Percentiles rank a stretch among this genome's conserved stretches.
These are phyloP conservation scores for Tragelaphus strepsiceros DNA, from an alignment of 2,113 vertebrate species.

Conservation along the genomic window DNA sequence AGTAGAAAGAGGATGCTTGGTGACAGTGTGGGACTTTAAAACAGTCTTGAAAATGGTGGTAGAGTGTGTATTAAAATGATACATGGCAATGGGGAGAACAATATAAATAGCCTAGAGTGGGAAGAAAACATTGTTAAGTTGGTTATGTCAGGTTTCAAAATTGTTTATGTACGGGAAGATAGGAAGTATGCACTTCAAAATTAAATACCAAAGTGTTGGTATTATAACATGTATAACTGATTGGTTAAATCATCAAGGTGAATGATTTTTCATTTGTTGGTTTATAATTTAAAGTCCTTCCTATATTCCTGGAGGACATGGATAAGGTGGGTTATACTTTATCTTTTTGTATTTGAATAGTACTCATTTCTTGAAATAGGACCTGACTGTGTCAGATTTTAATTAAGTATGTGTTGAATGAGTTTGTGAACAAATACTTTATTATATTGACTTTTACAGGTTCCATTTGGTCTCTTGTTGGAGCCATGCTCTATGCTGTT, in stretches of 20 bases:
- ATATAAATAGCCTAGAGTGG: neutral
- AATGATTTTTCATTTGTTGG: neutral
- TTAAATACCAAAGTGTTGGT: neutral
- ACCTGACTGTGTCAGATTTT: neutral
- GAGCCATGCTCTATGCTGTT: slow-evolving; percentile 92
- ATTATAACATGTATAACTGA: neutral
- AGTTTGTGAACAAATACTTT: neutral
- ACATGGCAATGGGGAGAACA: neutral
- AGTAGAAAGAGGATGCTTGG: neutral
- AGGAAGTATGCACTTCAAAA: neutral
- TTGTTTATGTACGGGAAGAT: neutral
- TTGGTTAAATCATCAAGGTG: neutral
- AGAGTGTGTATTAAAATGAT: neutral
- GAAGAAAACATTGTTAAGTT: neutral
- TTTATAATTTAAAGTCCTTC: neutral
- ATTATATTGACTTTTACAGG: slow-evolving; percentile 78
- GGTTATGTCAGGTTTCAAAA: neutral
- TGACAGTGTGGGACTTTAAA: neutral
- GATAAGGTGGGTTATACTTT: neutral
- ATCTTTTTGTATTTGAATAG: neutral
- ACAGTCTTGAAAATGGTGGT: neutral
- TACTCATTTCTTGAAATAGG: neutral
- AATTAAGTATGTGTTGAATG: neutral
- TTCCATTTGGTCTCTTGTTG: slow-evolving; percentile 93
- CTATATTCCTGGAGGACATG: neutral